Conservation (phyloP, 2,888 invertebrate genomes). For the Orchestes rusci region DNA sequence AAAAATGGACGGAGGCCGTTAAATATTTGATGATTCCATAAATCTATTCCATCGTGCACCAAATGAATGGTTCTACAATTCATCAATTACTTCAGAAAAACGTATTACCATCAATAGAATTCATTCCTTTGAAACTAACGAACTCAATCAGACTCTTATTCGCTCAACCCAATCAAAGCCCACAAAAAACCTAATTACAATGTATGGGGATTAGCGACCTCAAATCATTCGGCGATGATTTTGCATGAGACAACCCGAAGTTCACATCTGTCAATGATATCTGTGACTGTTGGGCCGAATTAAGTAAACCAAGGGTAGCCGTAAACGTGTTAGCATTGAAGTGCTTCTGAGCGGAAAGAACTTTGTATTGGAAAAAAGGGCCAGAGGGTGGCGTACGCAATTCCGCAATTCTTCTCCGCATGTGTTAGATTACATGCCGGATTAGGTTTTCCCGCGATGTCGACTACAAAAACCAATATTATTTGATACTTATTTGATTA, state of each 20-base stretch:
- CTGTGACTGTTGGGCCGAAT: constrained; percentile 38
- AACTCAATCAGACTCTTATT: too few relatives aligned
- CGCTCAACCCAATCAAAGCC: too few relatives aligned
- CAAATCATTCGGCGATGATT: too few relatives aligned
- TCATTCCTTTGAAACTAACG: too few relatives aligned
- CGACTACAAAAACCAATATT: background rate
- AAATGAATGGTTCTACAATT: too few relatives aligned
- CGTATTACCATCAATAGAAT: too few relatives aligned
- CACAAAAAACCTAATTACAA: too few relatives aligned
- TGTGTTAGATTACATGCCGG: constrained; percentile 41
- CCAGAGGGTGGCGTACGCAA: constrained; percentile 40
- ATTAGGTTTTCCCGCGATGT: constrained; percentile 30
- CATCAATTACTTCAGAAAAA: too few relatives aligned
- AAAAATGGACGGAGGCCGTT: too few relatives aligned
- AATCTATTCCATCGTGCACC: too few relatives aligned
- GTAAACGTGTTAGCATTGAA: constrained; percentile 45
- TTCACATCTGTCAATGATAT: constrained; percentile 44
- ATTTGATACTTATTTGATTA: background rate
- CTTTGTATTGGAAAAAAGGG: constrained; percentile 30
- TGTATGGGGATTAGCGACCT: too few relatives aligned
- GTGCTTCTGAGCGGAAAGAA: constrained; percentile 42
- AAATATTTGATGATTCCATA: too few relatives aligned
- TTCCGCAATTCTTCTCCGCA: constrained; percentile 38
- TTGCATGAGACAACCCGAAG: constrained; percentile 15
- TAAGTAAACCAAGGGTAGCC: constrained; percentile 41